These are phyloP conservation scores for Pomacea maculata DNA, from an alignment of 1,140 invertebrate species.

Conservation along the genomic window DNA sequence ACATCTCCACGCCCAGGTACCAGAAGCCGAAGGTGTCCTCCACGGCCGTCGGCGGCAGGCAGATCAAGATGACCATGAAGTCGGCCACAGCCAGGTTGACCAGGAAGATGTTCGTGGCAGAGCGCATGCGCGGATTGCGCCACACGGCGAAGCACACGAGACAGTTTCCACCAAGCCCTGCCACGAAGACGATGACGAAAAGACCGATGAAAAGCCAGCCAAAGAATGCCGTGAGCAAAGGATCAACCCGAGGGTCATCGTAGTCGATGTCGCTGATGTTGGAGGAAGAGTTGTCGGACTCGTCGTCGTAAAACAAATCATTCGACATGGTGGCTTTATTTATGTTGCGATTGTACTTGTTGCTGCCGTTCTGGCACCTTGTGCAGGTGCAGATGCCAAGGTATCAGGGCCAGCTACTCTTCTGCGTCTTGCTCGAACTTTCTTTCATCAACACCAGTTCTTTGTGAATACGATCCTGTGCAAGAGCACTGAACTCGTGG, in stretches of 20 bases:
- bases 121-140: slow-evolving; percentile 83
- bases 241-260: neutral
- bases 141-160: slow-evolving; percentile 88
- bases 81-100: slow-evolving; percentile 91
- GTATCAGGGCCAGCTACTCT: neutral
- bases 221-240: slow-evolving; percentile 5
- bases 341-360: neutral
- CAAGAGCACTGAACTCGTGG: too few relatives aligned
- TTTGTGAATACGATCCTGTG: too few relatives aligned
- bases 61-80: slow-evolving; percentile 87
- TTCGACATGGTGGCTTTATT: neutral
- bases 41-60: slow-evolving; percentile 84
- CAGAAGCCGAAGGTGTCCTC: slow-evolving; percentile 87
- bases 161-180: slow-evolving; percentile 85
- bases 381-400: neutral
- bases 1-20: slow-evolving; percentile 82
- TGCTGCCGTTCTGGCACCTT: neutral
- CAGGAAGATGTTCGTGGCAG: slow-evolving; percentile 92
- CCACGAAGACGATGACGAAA: slow-evolving; percentile 76
- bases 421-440: neutral
- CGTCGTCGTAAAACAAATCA: neutral
- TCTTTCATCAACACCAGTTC: too few relatives aligned
- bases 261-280: neutral
- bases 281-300: neutral
- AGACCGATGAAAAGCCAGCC: slow-evolving; percentile 55